Base-by-base conservation (phyloP, 2,888 invertebrate species). In the Chrysodeixis includens region DNA sequence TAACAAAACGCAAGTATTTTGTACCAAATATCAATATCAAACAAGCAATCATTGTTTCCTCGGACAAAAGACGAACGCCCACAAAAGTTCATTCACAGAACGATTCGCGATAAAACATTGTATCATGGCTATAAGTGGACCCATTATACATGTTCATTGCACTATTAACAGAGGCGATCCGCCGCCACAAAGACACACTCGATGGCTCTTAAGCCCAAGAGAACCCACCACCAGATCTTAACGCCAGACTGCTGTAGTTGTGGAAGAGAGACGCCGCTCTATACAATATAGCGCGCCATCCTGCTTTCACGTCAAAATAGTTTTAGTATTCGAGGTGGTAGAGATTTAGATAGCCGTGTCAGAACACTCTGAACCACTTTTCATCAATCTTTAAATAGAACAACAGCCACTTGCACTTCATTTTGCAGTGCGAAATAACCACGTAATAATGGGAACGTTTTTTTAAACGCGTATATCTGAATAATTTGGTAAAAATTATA, bases 101-200 rank as follows among this genome's bases (percentile, higher is more conserved):
- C 0, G 44, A 1, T 18, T 8, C n/a, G 20, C 22, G n/a, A 51
- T 9, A 22, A 54, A 57, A 30, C 16, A 49, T 20, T 14, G 12
- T 56, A 22, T 44, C 7, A 3, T 32, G 10, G 14, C 30, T 56
- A n/a, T 22, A 49, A 60, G 49, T n/a, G 44, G 18, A 40, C 18
- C 18, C 20, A 55, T 20, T 53, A 30, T 32, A 22, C 10, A 22
- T 56, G 69, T 22, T 16, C 40, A 49, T 57, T 56, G 59, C 56
- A 69, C 44, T 51, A 74, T 66, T 69, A 69, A 66, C 32, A 55
- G 68, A 56, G 52, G 16, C 60, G 20, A 67, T 69, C 59, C 22
- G 63, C 56, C 62, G 58, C 57, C 62, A 80, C 78, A 81, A 84
- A 83, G 78, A 66, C 69, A 77, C 65, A 66, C 79, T 83, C 71